Base-by-base conservation (phyloP, 1,140 invertebrate genomes). In the Drosophila sulfurigaster region DNA sequence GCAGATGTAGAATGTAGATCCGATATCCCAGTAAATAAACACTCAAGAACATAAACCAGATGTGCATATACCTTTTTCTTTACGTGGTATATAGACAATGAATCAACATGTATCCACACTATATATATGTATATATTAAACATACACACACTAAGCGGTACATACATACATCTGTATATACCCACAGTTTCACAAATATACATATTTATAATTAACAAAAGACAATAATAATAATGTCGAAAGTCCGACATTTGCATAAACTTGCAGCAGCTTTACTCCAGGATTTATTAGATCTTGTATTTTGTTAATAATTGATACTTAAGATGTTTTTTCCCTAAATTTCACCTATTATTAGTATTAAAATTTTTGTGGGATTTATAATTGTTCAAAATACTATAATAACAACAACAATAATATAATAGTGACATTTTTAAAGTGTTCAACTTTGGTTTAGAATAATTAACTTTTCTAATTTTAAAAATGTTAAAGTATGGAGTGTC, bases 41-140 rank as follows among this genome's bases (percentile, higher is more conserved):
- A 56, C 32, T 38, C 30, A 58, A 51, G 8, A 63, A 58, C 72
- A 75, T 63, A 70, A 75, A 70, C 72, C 71, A 54, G 28, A 60
- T 46, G 57, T 74, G 48, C 71, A 63, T 30, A 38, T 46, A 48
- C 45, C 8, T 5, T 32, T 7, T 5, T 32, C 6, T 48, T 16
- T 20, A 48, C 4, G 45, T 16, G 10, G n/a, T 28, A 49, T 28
- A 49, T 28, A 54, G 51, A 54, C 51, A 35, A 32, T 25, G 20
- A 54, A 15, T 54, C 6, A 32, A 54, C 51, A 54, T 32, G n/a
- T 15, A 54, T 35, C 11, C n/a, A 52, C 3, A 5, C 16, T 48
- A 48, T 60, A 48, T 60, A 58, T 46, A 13, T 41, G 16, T 57
- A 68, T 48, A 51, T 15, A 60, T 48, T 52, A 38, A 51, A 15